These are phyloP conservation scores for Enteromius anoplus DNA, from an alignment of 2,797 vertebrate species.

Conservation along the genomic window DNA sequence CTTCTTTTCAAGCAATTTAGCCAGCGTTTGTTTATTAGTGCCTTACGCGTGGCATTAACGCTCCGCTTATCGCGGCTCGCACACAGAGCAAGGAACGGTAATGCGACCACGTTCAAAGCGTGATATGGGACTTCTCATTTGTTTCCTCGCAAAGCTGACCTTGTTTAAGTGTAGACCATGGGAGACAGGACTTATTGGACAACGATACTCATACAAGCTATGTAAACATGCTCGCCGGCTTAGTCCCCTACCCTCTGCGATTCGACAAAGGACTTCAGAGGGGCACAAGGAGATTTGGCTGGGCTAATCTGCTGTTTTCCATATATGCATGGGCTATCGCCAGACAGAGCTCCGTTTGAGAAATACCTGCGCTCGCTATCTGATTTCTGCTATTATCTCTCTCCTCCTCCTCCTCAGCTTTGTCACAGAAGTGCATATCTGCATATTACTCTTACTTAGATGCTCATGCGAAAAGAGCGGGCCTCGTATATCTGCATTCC, in stretches of 20 bases:
- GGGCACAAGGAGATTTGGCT: constrained; percentile 75
- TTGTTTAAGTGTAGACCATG: constrained; percentile 79
- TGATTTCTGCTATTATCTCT: constrained; percentile 72
- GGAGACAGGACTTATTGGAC: constrained; percentile 79
- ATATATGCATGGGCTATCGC: constrained; percentile 79
- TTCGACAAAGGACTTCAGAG: constrained; percentile 76
- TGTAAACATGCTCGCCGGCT: constrained; percentile 79
- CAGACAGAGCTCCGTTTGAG: constrained; percentile 72
- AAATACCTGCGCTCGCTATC: constrained; percentile 77
- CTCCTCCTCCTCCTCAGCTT: constrained; percentile 65
- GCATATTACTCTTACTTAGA: constrained; percentile 49
- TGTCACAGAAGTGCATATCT: constrained; percentile 47
- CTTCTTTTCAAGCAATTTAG: constrained; percentile 82
- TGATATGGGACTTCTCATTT: constrained; percentile 70
- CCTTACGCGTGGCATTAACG: constrained; percentile 77
- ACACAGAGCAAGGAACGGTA: constrained; percentile 67
- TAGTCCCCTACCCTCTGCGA: constrained; percentile 68
- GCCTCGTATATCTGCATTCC: constrained; percentile 52
- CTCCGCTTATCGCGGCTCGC: constrained; percentile 78
- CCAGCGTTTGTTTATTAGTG: constrained; percentile 87
- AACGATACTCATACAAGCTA: constrained; percentile 76
- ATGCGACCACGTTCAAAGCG: constrained; percentile 74
- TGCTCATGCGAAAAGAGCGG: constrained; percentile 28
- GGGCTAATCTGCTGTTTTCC: constrained; percentile 79
- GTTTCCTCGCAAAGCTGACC: constrained; percentile 73